Evolutionary conservation across 2,797 vertebrate genomes (phyloP), one percentile per base, ranked within the genome.

Genomic region (Todus mexicanus): DNA sequence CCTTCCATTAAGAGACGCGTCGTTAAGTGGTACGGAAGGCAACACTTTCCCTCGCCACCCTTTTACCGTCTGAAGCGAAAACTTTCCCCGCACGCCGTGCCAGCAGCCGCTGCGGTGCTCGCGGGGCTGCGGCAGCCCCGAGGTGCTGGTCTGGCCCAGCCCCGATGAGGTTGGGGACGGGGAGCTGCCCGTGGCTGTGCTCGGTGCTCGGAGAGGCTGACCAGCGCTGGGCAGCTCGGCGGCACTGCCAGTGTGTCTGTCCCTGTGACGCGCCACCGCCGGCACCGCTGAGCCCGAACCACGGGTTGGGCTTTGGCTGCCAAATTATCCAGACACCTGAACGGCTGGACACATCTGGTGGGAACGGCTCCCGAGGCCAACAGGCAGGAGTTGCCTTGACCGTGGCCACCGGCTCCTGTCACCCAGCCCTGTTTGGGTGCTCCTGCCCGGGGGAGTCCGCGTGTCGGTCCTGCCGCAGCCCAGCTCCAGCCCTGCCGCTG

Each of bases 1-100:
- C 76, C 63, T 54, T 85, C 93, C 94, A 91, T 96, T 97, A 96
- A 56, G 77, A 75, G 40, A 33, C 45, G 90, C 40, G 3, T 83
- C 89, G 9, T 72, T 93, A 95, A 85, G 82, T 57, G 77, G 66
- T 80, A 48, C 38, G 14, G 56, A 64, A 94, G 72, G 89, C 86
- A 84, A 33, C 82, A 51, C 21, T 89, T 56, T 43, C 4, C 17
- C 35, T 25, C 12, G 11, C 66, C 45, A 25, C 27, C 37, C 75
- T 90, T 85, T 89, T 72, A 72, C 77, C 11, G 1, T 53, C 64
- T 63, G 48, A 47, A 78, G n/a, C 3, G 13, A 56, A 86, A 29
- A 10, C 79, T 89, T 87, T 48, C 64, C 70, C 53, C 2, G 11
- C 57, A 6, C 18, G 1, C 57, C 1, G 37, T 42, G 74, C 89